These are phyloP conservation scores for Trypoxylus dichotomus DNA, from an alignment of 1,140 invertebrate species.

Conservation along the genomic window DNA sequence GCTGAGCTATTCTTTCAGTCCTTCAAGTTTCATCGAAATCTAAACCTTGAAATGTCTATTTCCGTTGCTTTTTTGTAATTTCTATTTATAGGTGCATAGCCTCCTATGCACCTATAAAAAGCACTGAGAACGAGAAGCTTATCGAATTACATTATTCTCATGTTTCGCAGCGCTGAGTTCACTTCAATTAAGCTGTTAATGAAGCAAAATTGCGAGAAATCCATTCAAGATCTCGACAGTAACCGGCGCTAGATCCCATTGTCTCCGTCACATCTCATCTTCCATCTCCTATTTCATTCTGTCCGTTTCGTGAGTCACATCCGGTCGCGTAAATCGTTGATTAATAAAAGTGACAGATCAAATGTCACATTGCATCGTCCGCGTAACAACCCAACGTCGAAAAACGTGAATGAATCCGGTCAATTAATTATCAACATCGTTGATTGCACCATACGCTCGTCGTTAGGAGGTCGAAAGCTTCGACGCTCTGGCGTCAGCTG, in stretches of 20 bases:
- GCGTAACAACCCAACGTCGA: neutral
- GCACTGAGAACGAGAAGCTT: neutral
- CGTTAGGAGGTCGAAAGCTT: neutral
- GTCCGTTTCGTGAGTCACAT: neutral
- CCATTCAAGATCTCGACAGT: neutral
- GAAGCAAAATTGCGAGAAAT: slow-evolving; percentile 11
- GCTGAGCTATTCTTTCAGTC: too few relatives aligned
- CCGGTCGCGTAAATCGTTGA: neutral
- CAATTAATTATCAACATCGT: neutral
- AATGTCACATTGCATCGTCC: slow-evolving; percentile 13
- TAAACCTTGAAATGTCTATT: too few relatives aligned
- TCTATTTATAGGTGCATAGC: too few relatives aligned
- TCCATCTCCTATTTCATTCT: neutral
- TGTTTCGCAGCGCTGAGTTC: neutral
- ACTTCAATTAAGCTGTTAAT: neutral
- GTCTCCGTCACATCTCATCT: neutral
- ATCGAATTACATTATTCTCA: neutral
- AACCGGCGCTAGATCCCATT: neutral
- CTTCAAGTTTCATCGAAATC: too few relatives aligned
- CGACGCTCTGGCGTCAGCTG: neutral
- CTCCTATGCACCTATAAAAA: too few relatives aligned
- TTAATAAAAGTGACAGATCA: neutral
- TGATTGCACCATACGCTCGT: neutral
- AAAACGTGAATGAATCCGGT: neutral
- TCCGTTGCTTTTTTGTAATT: too few relatives aligned